phyloP scores from a whole-genome alignment of 2,113 vertebrate species.

The Oostethus manadensis region DNA sequence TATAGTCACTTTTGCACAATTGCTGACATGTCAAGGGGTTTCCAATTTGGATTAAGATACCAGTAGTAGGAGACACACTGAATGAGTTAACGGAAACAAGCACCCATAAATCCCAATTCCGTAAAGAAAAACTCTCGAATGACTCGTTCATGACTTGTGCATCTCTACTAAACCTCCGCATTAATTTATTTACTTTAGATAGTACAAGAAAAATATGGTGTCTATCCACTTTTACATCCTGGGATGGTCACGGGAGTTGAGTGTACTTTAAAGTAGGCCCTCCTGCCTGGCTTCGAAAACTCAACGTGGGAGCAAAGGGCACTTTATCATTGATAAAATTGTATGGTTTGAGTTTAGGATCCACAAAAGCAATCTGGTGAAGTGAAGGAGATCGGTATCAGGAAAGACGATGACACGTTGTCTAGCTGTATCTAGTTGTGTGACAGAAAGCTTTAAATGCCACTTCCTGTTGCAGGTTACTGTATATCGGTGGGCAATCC shows the following conservation, averaged over 20 bases:
- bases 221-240: neutral
- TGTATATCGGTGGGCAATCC: constrained; percentile 35
- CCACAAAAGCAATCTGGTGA: constrained; percentile 38
- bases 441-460: constrained; percentile 41
- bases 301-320: constrained; percentile 62
- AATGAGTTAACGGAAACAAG: too few relatives aligned
- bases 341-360: constrained; percentile 44
- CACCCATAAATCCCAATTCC: too few relatives aligned
- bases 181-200: too few relatives aligned
- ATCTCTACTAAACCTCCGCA: too few relatives aligned
- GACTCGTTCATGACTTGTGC: too few relatives aligned
- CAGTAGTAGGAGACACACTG: too few relatives aligned
- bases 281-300: constrained; percentile 39
- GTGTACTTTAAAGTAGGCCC: constrained; percentile 43
- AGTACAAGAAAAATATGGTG: neutral
- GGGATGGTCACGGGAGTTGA: constrained; percentile 31
- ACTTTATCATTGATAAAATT: constrained; percentile 60
- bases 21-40: too few relatives aligned
- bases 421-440: neutral
- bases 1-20: too few relatives aligned
- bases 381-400: constrained; percentile 64
- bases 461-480: constrained; percentile 47
- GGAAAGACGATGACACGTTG: constrained; percentile 54
- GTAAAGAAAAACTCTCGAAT: too few relatives aligned
- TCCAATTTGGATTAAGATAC: too few relatives aligned